Percentiles rank a stretch among this genome's conserved stretches.
Conservation (phyloP, 2,113 vertebrate species). For the Oryzias curvinotus region DNA sequence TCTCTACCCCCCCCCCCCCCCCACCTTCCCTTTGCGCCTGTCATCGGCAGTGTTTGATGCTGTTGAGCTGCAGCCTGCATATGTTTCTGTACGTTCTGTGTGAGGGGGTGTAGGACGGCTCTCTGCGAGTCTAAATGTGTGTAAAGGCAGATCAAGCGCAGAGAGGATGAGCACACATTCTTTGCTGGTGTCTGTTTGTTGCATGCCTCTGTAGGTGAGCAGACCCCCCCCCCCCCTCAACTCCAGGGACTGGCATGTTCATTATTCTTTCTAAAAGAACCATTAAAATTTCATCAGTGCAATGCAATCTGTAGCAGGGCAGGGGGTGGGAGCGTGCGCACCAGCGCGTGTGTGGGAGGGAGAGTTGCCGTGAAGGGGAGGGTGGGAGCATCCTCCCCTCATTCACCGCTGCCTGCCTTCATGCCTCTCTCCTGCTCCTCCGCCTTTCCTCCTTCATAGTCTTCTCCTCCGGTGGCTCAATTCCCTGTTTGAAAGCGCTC, state of each 20-base stretch:
- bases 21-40: constrained; percentile 39
- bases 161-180: constrained; percentile 5
- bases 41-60: constrained; percentile 52
- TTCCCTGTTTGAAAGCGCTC: constrained; percentile 41
- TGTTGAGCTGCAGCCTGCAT: constrained; percentile 33
- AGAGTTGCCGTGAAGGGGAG: constrained; percentile 44
- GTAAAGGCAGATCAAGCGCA: neutral
- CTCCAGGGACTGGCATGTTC: constrained; percentile 76
- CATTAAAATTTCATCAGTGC: constrained; percentile 87
- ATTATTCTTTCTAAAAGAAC: constrained; percentile 84
- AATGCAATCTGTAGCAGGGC: constrained; percentile 74
- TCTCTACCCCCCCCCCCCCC: constrained; percentile 25
- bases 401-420: constrained; percentile 60
- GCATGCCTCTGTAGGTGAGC: constrained; percentile 53
- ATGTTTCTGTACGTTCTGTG: constrained; percentile 24
- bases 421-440: constrained; percentile 46
- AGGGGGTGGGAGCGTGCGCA: constrained; percentile 52
- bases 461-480: constrained; percentile 43
- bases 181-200: constrained; percentile 33
- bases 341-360: constrained; percentile 32
- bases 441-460: constrained; percentile 30
- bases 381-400: constrained; percentile 56
- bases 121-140: constrained; percentile 25
- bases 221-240: constrained; percentile 38
- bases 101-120: constrained; percentile 28